Conservation (phyloP, 2,888 invertebrate species). For the Noctua janthina region DNA sequence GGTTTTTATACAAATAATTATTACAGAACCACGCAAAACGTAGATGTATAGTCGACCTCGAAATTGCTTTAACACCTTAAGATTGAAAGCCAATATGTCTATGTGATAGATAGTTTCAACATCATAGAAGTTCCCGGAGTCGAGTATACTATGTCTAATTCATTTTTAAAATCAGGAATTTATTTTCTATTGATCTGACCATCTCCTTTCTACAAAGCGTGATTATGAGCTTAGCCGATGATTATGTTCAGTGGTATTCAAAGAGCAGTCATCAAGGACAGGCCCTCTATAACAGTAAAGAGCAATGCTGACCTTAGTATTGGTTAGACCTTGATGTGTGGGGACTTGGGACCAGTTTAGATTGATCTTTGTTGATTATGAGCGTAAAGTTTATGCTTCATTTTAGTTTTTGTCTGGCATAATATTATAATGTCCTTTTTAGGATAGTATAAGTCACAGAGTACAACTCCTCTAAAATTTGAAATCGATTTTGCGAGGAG, state of each 20-base stretch:
- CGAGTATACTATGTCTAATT: neutral
- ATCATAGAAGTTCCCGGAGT: neutral
- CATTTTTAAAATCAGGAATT: neutral
- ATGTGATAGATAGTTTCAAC: no score
- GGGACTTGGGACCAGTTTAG: conserved; percentile 31
- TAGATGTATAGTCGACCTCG: neutral
- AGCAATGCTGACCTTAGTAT: conserved; percentile 59
- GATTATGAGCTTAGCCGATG: conserved; percentile 19
- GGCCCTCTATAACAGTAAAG: conserved; percentile 70
- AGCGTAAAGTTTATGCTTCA: neutral
- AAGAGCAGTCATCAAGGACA: conserved; percentile 49
- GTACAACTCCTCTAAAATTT: no score
- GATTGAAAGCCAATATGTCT: neutral
- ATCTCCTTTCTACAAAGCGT: neutral
- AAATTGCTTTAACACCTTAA: neutral
- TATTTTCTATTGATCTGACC: neutral
- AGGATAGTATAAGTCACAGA: no score
- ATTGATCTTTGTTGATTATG: no score
- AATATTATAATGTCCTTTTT: no score
- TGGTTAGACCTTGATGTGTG: conserved; percentile 28
- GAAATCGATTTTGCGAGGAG: no score
- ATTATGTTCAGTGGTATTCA: conserved; percentile 33
- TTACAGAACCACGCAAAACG: neutral
- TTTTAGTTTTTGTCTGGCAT: neutral
- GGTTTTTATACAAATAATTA: neutral